phyloP scores from a whole-genome alignment of 2,797 vertebrate species.

The Tapera naevia region DNA sequence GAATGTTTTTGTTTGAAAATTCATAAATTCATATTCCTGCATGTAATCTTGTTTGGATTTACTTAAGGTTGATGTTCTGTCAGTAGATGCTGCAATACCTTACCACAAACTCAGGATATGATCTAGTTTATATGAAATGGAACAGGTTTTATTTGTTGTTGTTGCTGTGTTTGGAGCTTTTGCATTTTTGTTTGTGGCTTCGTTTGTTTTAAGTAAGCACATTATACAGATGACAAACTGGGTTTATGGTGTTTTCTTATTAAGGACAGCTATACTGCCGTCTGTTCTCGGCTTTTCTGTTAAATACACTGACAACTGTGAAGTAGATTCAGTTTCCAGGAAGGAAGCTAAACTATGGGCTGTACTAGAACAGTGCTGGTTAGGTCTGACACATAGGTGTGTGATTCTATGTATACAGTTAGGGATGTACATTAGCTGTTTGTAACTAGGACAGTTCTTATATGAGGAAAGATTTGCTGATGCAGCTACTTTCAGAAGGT shows the following conservation, averaged over 20 bases:
- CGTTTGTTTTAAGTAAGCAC: conserved; percentile 29
- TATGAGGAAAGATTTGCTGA: not conserved
- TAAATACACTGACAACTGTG: not conserved
- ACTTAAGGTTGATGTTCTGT: not conserved
- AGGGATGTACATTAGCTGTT: not conserved
- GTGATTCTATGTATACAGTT: too few relatives aligned
- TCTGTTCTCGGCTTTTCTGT: not conserved
- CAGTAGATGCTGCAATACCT: not conserved
- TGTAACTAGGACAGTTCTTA: not conserved
- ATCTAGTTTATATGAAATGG: not conserved
- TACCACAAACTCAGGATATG: not conserved
- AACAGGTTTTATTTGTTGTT: conserved; percentile 22
- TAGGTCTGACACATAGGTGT: not conserved
- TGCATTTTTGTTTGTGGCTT: not conserved
- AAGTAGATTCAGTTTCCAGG: not conserved
- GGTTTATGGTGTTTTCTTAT: not conserved
- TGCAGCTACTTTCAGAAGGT: not conserved
- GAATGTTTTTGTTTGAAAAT: not conserved
- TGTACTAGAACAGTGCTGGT: not conserved
- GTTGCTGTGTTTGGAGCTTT: not conserved
- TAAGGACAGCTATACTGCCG: not conserved
- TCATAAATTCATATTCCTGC: not conserved
- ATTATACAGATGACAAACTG: not conserved
- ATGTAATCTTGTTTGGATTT: not conserved
- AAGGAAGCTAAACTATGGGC: not conserved